These are phyloP conservation scores for Tetragonula clypearis DNA, from an alignment of 1,140 invertebrate species.

Conservation along the genomic window DNA sequence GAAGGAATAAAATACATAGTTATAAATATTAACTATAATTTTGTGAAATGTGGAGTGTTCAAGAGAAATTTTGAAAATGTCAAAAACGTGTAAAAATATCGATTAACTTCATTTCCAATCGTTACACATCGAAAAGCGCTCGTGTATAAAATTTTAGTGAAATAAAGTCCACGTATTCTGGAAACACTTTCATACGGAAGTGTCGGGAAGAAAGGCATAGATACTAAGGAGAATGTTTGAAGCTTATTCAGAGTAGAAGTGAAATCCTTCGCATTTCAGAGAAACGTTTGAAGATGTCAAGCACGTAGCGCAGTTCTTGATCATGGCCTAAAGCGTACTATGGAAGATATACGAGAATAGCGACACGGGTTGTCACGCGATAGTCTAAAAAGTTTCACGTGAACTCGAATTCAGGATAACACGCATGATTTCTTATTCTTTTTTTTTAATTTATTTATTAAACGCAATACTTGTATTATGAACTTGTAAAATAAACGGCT, in stretches of 20 bases:
- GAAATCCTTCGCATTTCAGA: conserved; percentile 42
- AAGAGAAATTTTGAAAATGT: background rate
- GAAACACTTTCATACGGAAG: conserved; percentile 12
- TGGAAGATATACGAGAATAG: conserved; percentile 29
- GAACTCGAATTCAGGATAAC: background rate
- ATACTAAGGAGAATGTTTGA: conserved; percentile 28
- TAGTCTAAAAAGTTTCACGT: conserved; percentile 23
- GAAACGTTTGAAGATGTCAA: conserved; percentile 40
- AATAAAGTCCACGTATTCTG: conserved; percentile 21
- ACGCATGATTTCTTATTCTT: too few relatives aligned
- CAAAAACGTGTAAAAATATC: background rate
- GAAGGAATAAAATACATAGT: too few relatives aligned
- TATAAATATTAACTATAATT: too few relatives aligned
- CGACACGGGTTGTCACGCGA: background rate
- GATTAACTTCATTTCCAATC: conserved; percentile 29
- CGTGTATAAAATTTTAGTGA: conserved; percentile 18
- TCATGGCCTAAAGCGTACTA: conserved; percentile 39
- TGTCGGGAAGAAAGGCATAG: conserved; percentile 4
- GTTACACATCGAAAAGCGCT: background rate
- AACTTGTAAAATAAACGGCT: background rate
- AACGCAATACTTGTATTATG: background rate
- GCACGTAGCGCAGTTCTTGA: conserved; percentile 52
- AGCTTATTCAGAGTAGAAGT: conserved; percentile 48
- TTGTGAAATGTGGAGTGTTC: too few relatives aligned
- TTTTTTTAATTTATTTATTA: background rate